These are phyloP conservation scores for Tillus elongatus DNA, from an alignment of 2,888 invertebrate genomes.

Conservation along the genomic window DNA sequence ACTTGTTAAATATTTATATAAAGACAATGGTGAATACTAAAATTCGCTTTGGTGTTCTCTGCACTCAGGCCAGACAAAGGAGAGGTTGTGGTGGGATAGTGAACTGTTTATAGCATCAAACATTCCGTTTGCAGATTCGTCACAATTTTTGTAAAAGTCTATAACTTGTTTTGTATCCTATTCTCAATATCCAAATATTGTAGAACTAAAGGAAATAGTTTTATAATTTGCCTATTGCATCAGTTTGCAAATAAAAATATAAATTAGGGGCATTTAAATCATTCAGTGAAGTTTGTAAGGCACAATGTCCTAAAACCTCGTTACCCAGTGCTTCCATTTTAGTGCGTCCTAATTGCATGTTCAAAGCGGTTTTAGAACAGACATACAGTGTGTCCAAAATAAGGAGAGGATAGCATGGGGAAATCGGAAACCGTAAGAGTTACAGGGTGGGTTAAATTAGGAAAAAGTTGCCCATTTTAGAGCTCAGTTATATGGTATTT, in stretches of 20 bases:
- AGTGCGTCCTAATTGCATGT: constrained; percentile 13
- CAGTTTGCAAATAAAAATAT: constrained; percentile 13
- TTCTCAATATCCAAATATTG: constrained; percentile 19
- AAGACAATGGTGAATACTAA: constrained; percentile 19
- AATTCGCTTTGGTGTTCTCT: constrained; percentile 31
- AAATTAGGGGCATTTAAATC: constrained; percentile 11
- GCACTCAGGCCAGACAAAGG: constrained; percentile 28
- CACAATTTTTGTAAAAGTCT: constrained; percentile 19
- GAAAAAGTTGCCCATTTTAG: too few species aligned
- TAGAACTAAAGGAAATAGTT: too few species aligned
- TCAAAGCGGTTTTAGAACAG: constrained; percentile 12
- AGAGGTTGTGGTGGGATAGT: constrained; percentile 20
- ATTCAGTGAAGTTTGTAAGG: constrained; percentile 11
- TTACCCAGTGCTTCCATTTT: constrained; percentile 9
- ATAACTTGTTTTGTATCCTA: constrained; percentile 21
- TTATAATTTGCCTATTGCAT: too few species aligned
- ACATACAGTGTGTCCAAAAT: too few species aligned
- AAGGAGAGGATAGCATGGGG: too few species aligned
- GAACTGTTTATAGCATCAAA: constrained; percentile 20
- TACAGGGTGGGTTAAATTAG: too few species aligned
- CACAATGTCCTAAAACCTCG: constrained; percentile 8
- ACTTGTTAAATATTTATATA: constrained; percentile 18
- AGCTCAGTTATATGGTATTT: too few species aligned
- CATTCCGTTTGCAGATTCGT: constrained; percentile 20
- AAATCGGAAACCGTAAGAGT: too few species aligned